A percentile compares a stretch with the other conserved stretches of the same genome.
phyloP scores from a whole-genome alignment of 2,888 invertebrate species.

The Spilosoma lubricipeda region DNA sequence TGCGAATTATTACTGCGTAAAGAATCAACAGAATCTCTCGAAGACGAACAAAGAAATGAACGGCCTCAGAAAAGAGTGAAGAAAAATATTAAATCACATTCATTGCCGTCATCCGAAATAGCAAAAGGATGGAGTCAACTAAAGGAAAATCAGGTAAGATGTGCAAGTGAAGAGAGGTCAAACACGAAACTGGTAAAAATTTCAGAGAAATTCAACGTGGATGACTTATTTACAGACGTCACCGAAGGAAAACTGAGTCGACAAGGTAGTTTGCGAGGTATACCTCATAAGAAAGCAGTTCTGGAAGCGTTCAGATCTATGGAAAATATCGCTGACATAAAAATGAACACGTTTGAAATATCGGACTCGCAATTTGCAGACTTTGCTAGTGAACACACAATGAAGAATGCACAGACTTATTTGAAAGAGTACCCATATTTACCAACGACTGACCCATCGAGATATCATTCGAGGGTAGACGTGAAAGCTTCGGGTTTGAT shows the following conservation, averaged over 20 bases:
- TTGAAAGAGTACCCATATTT: slow-evolving; percentile 82
- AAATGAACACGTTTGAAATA: slow-evolving; percentile 77
- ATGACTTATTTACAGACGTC: slow-evolving; percentile 81
- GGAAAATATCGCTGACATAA: slow-evolving; percentile 76
- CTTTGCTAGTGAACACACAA: slow-evolving; percentile 70
- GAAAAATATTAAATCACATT: slow-evolving; percentile 74
- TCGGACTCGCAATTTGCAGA: slow-evolving; percentile 71
- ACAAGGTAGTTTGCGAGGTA: slow-evolving; percentile 83
- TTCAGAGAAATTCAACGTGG: slow-evolving; percentile 83
- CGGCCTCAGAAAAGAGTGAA: slow-evolving; percentile 64
- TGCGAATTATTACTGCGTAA: slow-evolving; percentile 72
- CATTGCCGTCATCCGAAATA: slow-evolving; percentile 80
- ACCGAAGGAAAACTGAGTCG: slow-evolving; percentile 80
- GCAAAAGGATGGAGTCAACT: slow-evolving; percentile 75
- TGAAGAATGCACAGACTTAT: slow-evolving; percentile 79
- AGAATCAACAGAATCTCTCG: slow-evolving; percentile 75
- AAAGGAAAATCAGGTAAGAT: slow-evolving; percentile 61
- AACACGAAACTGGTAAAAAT: slow-evolving; percentile 75
- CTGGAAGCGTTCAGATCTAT: slow-evolving; percentile 83
- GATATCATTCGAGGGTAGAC: slow-evolving; percentile 80
- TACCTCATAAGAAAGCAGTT: slow-evolving; percentile 84
- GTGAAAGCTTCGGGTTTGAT: slow-evolving; percentile 79
- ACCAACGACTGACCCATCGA: slow-evolving; percentile 81
- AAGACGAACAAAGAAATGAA: slow-evolving; percentile 46
- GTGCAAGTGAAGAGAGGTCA: slow-evolving; percentile 35